Conservation (phyloP, 1,140 invertebrate genomes). For the Rhizoglyphus robini region DNA sequence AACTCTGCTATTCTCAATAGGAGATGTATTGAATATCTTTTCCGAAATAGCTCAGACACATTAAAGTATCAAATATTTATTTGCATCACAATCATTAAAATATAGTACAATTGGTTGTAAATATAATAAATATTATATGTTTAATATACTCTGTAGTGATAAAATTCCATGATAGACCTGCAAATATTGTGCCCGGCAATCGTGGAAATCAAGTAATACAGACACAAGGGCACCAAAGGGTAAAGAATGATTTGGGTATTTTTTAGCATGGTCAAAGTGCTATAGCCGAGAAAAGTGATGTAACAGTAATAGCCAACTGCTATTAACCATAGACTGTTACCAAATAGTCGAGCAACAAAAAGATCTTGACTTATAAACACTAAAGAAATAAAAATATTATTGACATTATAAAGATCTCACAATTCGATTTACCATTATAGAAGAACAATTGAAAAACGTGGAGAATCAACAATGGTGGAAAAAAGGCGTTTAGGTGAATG, state of each 20-base stretch:
- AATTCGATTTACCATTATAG: constrained; percentile 54
- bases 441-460: constrained; percentile 84
- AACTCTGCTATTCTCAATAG: constrained; percentile 83
- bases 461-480: constrained; percentile 81
- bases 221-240: constrained; percentile 59
- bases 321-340: constrained; percentile 86
- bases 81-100: not conserved
- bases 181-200: constrained; percentile 47
- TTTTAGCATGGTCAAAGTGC: constrained; percentile 75
- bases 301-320: constrained; percentile 86
- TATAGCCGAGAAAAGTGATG: constrained; percentile 95
- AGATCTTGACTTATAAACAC: constrained; percentile 57
- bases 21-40: constrained; percentile 89
- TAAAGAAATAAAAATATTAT: constrained; percentile 35
- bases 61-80: constrained; percentile 33
- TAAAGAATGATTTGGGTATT: constrained; percentile 75
- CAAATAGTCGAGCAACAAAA: constrained; percentile 64
- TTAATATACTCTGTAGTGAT: constrained; percentile 50
- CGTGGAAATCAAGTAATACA: constrained; percentile 67
- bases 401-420: constrained; percentile 12
- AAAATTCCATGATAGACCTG: constrained; percentile 59
- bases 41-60: constrained; percentile 96
- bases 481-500: constrained; percentile 96
- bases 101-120: not conserved
- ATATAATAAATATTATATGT: not conserved